Conservation (phyloP, 2,888 invertebrate species). For the Ferdinandea cuprea region DNA sequence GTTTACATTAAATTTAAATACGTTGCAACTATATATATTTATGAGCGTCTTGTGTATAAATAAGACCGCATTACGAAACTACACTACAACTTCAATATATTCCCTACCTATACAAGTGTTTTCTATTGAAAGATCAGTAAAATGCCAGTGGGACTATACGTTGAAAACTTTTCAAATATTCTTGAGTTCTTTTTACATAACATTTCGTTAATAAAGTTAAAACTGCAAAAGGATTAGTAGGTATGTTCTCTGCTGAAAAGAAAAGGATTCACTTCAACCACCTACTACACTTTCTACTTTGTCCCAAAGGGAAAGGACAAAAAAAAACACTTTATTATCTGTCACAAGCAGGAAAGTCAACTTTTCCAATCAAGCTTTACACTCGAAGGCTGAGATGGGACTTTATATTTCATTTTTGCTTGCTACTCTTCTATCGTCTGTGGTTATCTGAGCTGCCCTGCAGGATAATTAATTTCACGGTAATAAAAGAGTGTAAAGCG, state of each 20-base stretch:
- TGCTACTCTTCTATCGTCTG: not conserved
- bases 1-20: too few species aligned
- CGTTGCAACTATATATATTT: too few species aligned
- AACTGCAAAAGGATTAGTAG: too few species aligned
- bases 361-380: constrained; percentile 52
- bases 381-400: constrained; percentile 24
- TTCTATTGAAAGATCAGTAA: too few species aligned
- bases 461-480: constrained; percentile 53
- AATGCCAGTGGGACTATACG: too few species aligned
- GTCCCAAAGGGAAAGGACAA: not conserved
- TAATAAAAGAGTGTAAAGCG: constrained; percentile 51
- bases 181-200: too few species aligned
- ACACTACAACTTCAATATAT: too few species aligned
- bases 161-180: too few species aligned
- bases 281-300: not conserved
- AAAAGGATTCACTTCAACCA: not conserved
- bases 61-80: too few species aligned
- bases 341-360: constrained; percentile 44
- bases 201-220: too few species aligned
- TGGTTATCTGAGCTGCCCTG: constrained; percentile 13
- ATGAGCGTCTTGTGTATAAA: too few species aligned
- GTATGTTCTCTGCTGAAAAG: not conserved
- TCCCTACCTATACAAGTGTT: too few species aligned
- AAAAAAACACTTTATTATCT: constrained; percentile 32
- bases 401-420: constrained; percentile 17